These are phyloP conservation scores for Malurus alboscapulatus DNA, from an alignment of 2,113 vertebrate genomes.

Conservation along the genomic window DNA sequence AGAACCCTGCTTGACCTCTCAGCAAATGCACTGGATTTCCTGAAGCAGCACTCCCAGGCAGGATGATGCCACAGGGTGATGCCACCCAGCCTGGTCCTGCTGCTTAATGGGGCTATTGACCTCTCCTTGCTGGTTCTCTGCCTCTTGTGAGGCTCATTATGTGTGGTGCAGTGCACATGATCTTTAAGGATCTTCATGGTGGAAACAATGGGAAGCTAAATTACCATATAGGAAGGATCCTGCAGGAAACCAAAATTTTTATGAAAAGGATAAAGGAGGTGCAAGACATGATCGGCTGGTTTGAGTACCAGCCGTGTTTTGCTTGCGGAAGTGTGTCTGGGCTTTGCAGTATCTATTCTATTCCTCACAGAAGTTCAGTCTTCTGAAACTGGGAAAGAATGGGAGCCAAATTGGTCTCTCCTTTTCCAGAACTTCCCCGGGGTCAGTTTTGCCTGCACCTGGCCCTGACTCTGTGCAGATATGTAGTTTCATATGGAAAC, in stretches of 20 bases:
- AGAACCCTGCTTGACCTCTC: background rate
- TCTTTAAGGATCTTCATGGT: background rate
- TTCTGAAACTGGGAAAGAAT: background rate
- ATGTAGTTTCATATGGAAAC: background rate
- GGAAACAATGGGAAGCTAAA: background rate
- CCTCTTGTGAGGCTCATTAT: background rate
- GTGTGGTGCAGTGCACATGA: background rate
- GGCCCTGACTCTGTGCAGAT: background rate
- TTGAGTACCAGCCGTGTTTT: fast-evolving
- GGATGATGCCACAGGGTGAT: background rate
- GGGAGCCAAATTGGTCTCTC: background rate
- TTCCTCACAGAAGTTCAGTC: background rate
- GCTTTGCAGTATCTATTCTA: background rate
- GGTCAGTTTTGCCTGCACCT: background rate
- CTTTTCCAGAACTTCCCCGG: background rate
- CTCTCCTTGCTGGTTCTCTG: background rate
- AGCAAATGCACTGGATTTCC: background rate
- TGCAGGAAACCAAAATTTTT: background rate
- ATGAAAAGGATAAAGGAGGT: background rate
- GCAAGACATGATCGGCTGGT: background rate
- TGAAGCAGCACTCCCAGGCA: fast-evolving
- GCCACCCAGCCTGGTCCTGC: background rate
- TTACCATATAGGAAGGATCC: background rate
- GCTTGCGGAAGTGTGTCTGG: background rate
- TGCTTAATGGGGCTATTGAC: background rate